A percentile compares a stretch with the other conserved stretches of the same genome.
Conservation (phyloP, 2,113 vertebrate species). For the Arvicanthis niloticus region DNA sequence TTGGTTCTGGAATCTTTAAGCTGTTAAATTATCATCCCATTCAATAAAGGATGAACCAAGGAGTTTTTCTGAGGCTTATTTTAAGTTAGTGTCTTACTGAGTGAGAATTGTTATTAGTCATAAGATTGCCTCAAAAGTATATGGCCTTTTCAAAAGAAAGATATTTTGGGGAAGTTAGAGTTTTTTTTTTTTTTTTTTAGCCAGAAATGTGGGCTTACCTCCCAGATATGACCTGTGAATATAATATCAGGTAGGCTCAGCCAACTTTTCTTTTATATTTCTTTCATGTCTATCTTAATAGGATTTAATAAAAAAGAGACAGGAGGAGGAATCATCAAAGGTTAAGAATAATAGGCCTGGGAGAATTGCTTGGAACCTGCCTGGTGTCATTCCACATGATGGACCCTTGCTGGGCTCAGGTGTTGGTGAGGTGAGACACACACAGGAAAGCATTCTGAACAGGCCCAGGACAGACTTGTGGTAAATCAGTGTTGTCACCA, state of each 20-base stretch:
- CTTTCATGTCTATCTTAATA: conserved; percentile 55
- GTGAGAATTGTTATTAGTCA: conserved; percentile 52
- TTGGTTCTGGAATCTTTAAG: conserved; percentile 21
- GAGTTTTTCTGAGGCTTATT: conserved; percentile 1
- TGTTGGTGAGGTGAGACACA: not conserved
- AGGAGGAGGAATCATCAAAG: conserved; percentile 11
- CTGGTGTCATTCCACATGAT: not conserved
- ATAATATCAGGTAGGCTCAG: conserved; percentile 39
- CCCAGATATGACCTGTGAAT: conserved; percentile 48
- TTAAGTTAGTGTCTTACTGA: conserved; percentile 23
- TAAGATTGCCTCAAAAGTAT: conserved; percentile 38
- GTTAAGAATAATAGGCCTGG: conserved; percentile 34
- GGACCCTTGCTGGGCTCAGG: conserved; percentile 26
- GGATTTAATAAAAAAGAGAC: conserved; percentile 62
- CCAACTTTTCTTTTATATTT: conserved; percentile 57
- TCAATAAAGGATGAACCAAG: conserved; percentile 23
- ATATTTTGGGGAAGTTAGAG: conserved; percentile 56
- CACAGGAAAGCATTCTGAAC: not conserved
- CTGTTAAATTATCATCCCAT: not conserved
- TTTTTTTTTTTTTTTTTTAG: not conserved
- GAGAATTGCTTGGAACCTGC: not conserved
- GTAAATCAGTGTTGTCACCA: not conserved
- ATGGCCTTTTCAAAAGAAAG: conserved; percentile 53
- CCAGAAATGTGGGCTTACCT: not conserved
- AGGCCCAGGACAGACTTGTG: not conserved